These are phyloP conservation scores for Esox niger DNA, from an alignment of 2,113 vertebrate species.

Conservation along the genomic window DNA sequence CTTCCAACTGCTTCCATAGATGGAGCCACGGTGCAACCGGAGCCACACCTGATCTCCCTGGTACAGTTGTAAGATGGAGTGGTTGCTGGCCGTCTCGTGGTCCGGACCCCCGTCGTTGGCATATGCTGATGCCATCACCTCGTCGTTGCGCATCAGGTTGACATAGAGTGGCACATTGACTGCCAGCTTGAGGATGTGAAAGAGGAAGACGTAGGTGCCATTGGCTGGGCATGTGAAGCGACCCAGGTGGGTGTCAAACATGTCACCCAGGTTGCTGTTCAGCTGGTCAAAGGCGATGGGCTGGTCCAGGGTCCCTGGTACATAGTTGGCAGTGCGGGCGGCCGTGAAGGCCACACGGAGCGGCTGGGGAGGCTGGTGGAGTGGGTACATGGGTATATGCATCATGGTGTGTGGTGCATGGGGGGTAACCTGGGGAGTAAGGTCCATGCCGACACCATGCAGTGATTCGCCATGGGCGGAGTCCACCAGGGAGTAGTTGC, in stretches of 20 bases:
- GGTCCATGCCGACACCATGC: slow-evolving; percentile 80
- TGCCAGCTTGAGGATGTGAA: slow-evolving; percentile 96
- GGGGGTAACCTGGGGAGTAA: slow-evolving; percentile 68
- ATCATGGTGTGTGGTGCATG: slow-evolving; percentile 79
- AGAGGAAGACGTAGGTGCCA: slow-evolving; percentile 94
- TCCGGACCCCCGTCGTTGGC: slow-evolving; percentile 96
- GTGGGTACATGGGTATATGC: slow-evolving; percentile 84
- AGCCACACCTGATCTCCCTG: slow-evolving; percentile 97
- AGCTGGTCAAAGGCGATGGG: slow-evolving; percentile 94
- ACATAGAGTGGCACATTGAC: slow-evolving; percentile 95
- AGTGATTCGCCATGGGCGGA: slow-evolving; percentile 88
- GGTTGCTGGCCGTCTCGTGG: slow-evolving; percentile 95
- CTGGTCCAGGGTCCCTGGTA: slow-evolving; percentile 94
- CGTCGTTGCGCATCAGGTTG: slow-evolving; percentile 97
- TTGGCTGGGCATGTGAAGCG: slow-evolving; percentile 89
- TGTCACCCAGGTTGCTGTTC: slow-evolving; percentile 90
- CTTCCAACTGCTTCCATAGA: slow-evolving; percentile 98
- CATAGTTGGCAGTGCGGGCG: slow-evolving; percentile 89
- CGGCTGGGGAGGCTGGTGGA: slow-evolving; percentile 86
- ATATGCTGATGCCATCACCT: slow-evolving; percentile 93
- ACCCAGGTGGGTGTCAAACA: slow-evolving; percentile 88
- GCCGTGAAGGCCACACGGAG: slow-evolving; percentile 94
- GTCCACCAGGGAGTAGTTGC: slow-evolving; percentile 79
- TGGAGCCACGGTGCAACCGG: slow-evolving; percentile 90
- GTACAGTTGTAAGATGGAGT: slow-evolving; percentile 89